Percentiles rank a stretch among this genome's conserved stretches.
Evolutionary conservation across 2,113 vertebrate species (phyloP).

Genomic region (Erythrolamprus reginae): DNA sequence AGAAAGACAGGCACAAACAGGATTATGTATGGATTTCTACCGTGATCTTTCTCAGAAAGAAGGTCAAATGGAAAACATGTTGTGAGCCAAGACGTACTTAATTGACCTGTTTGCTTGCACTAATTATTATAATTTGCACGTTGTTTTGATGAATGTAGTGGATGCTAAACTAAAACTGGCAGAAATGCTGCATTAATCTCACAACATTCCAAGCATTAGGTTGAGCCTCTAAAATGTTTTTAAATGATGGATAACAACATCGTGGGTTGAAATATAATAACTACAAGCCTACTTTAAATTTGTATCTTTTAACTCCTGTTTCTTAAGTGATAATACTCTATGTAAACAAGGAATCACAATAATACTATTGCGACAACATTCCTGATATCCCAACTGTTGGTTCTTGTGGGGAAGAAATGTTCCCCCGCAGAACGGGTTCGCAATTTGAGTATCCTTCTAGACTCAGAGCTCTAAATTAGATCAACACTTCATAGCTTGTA

Average conservation of each 20-base stretch:
- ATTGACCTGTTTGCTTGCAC: conserved; percentile 4
- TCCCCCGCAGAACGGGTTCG: too few relatives aligned
- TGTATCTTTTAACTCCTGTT: background rate
- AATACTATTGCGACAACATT: background rate
- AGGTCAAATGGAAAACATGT: background rate
- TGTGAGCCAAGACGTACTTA: background rate
- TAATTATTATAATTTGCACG: conserved; percentile 12
- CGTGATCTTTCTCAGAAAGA: background rate
- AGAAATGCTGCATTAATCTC: background rate
- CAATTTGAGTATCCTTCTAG: too few relatives aligned
- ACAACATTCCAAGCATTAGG: background rate
- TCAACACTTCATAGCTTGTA: too few relatives aligned
- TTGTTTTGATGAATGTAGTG: conserved; percentile 7
- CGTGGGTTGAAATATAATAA: background rate
- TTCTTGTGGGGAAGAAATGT: too few relatives aligned
- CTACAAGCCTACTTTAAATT: background rate
- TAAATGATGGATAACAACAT: background rate
- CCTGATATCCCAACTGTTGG: too few relatives aligned
- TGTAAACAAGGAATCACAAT: background rate
- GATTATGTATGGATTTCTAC: background rate
- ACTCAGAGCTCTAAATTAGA: too few relatives aligned
- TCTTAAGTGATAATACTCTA: background rate
- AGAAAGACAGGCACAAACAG: background rate
- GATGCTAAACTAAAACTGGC: background rate
- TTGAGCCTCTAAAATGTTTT: background rate